A percentile compares a stretch with the other conserved stretches of the same genome.
Conservation (phyloP, 1,140 invertebrate species). For the Brachionus koreanus region DNA sequence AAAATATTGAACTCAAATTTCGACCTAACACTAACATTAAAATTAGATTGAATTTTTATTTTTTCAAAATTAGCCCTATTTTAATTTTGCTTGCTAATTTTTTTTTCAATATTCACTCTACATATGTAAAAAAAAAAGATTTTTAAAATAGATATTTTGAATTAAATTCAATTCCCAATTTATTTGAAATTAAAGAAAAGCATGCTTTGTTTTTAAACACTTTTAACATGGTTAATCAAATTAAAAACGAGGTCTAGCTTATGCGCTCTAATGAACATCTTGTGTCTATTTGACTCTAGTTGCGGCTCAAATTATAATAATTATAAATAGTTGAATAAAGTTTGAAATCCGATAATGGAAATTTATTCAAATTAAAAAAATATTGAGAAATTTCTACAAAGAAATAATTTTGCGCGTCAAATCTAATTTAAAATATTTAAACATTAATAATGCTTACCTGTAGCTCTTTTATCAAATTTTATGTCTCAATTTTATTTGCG, state of each 20-base stretch:
- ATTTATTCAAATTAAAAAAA: background rate
- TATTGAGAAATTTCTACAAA: background rate
- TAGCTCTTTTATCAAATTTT: background rate
- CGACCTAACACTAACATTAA: background rate
- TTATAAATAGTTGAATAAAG: background rate
- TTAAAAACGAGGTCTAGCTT: background rate
- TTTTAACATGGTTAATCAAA: background rate
- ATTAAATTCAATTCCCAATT: background rate
- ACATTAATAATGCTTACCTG: background rate
- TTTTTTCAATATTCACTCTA: background rate
- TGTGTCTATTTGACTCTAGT: background rate
- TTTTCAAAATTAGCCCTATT: background rate
- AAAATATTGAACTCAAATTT: constrained; percentile 5
- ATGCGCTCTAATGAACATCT: background rate
- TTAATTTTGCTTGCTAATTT: background rate
- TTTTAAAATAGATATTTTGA: background rate
- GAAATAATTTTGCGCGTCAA: background rate
- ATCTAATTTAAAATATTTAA: background rate
- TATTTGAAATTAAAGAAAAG: background rate
- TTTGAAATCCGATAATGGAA: background rate
- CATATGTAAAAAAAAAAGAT: background rate
- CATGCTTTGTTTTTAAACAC: background rate
- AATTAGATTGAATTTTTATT: background rate
- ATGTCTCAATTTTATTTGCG: background rate
- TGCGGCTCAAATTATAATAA: background rate